phyloP scores from a whole-genome alignment of 2,888 invertebrate genomes.

The Xiphydria camelus region DNA sequence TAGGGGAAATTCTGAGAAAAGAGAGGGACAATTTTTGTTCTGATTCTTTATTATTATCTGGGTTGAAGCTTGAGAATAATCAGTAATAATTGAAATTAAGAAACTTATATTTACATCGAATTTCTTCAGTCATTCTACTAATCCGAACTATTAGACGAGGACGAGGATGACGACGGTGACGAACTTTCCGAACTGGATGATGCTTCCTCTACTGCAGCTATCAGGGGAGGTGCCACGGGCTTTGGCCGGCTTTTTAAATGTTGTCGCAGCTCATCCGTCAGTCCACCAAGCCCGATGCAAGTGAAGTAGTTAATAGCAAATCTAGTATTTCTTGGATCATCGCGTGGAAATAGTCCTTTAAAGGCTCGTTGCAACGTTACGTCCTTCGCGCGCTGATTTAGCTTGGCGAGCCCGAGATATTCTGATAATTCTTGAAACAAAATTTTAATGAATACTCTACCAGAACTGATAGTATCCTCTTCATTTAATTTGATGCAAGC shows the following conservation, averaged over 20 bases:
- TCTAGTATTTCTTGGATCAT: too few relatives aligned
- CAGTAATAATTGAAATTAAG: too few relatives aligned
- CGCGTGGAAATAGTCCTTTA: too few relatives aligned
- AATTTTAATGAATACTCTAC: constrained; percentile 96
- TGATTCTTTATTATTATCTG: too few relatives aligned
- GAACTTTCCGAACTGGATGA: constrained; percentile 23
- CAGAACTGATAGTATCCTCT: constrained; percentile 96
- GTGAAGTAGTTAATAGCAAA: too few relatives aligned
- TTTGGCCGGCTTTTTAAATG: constrained; percentile 78
- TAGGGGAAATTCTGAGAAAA: too few relatives aligned
- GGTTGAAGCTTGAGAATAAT: too few relatives aligned
- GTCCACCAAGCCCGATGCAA: constrained; percentile 90
- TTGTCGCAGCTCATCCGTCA: constrained; percentile 80
- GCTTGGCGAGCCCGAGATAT: constrained; percentile 90
- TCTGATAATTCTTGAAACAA: constrained; percentile 95
- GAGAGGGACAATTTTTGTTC: too few relatives aligned
- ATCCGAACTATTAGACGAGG: constrained; percentile 35
- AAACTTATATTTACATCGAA: not conserved
- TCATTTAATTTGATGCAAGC: constrained; percentile 90
- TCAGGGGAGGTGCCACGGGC: constrained; percentile 23
- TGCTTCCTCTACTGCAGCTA: constrained; percentile 16
- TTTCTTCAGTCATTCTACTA: constrained; percentile 27
- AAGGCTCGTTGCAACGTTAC: too few relatives aligned
- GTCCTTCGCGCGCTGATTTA: constrained; percentile 91
- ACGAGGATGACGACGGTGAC: constrained; percentile 46